phyloP scores from a whole-genome alignment of 1,140 invertebrate genomes.

The Dendroctonus ponderosae region DNA sequence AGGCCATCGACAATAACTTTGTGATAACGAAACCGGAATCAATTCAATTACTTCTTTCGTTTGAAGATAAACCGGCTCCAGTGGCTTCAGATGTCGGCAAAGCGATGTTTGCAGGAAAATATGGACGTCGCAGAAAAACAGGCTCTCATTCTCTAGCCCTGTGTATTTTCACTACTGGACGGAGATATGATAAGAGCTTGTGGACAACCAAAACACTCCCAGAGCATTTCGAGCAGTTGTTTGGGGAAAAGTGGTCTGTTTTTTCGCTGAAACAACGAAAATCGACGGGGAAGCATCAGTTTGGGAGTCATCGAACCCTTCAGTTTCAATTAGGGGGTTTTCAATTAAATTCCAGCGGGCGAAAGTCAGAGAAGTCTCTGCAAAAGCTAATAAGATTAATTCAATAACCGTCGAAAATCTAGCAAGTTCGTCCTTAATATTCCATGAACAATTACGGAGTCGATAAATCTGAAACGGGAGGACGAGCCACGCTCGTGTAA shows the following conservation, averaged over 20 bases:
- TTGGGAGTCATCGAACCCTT: constrained; percentile 6
- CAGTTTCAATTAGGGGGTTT: constrained; percentile 23
- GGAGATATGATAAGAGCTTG: constrained; percentile 35
- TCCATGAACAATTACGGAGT: constrained; percentile 36
- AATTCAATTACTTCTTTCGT: constrained; percentile 2
- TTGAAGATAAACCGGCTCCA: neutral
- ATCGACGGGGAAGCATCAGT: neutral
- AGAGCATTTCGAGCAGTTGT: too few relatives aligned
- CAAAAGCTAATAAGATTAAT: constrained; percentile 37
- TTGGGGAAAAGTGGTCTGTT: neutral
- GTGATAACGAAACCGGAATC: neutral
- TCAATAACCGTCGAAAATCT: constrained; percentile 37
- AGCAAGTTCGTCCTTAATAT: constrained; percentile 36
- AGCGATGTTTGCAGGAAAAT: neutral
- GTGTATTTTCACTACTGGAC: constrained; percentile 33
- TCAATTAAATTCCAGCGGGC: constrained; percentile 24
- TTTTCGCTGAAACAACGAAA: neutral
- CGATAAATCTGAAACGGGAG: constrained; percentile 33
- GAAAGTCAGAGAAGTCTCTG: constrained; percentile 20
- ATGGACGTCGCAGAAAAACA: constrained; percentile 11
- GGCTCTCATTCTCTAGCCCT: constrained; percentile 32
- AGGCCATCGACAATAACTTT: constrained; percentile 43
- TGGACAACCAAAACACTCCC: constrained; percentile 13
- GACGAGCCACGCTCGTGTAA: constrained; percentile 32
- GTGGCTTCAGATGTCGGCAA: neutral